Percentiles rank a stretch among this genome's conserved stretches.
Conservation (phyloP, 2,888 invertebrate genomes). For the Athalia cordata region DNA sequence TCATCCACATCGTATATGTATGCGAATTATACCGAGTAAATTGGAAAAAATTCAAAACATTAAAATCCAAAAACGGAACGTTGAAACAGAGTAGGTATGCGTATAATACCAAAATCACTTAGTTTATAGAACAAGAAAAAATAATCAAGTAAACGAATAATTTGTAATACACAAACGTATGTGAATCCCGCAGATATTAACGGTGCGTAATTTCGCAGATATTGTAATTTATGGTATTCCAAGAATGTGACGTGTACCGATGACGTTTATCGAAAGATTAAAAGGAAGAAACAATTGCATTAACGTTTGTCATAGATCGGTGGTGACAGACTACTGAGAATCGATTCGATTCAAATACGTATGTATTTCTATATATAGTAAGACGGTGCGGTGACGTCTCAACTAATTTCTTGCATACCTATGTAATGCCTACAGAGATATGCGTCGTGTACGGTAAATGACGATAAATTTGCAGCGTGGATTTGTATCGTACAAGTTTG, state of each 20-base stretch:
- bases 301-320: too few relatives aligned
- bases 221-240: constrained; percentile 22
- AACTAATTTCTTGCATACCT: too few relatives aligned
- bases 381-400: too few relatives aligned
- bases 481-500: background rate
- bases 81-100: background rate
- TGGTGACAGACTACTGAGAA: too few relatives aligned
- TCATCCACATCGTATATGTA: background rate
- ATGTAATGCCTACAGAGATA: too few relatives aligned
- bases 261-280: background rate
- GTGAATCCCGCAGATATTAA: background rate
- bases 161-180: background rate
- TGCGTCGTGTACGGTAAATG: too few relatives aligned
- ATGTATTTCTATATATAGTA: too few relatives aligned
- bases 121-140: background rate
- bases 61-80: background rate
- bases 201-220: constrained; percentile 4
- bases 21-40: constrained; percentile 9
- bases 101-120: too few relatives aligned
- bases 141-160: background rate
- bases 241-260: constrained; percentile 31
- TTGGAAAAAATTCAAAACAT: background rate
- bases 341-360: too few relatives aligned
- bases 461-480: too few relatives aligned
- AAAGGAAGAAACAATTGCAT: background rate